phyloP scores from a whole-genome alignment of 2,888 invertebrate genomes.

The Drosophila pseudotalamancana region DNA sequence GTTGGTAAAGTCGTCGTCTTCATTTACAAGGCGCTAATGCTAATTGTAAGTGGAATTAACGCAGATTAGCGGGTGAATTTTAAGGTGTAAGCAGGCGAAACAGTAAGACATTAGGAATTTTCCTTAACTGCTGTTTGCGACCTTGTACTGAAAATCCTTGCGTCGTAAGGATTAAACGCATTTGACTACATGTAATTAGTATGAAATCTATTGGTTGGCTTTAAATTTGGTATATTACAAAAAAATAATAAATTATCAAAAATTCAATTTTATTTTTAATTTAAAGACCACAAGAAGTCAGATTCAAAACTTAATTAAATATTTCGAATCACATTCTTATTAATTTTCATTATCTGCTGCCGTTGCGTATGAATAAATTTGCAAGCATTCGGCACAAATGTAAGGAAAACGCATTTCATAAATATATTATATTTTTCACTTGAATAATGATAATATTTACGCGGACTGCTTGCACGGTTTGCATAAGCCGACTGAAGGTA shows the following conservation, averaged over 20 bases:
- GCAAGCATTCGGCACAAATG: conserved; percentile 20
- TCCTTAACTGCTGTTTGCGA: conserved; percentile 46
- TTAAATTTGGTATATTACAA: too few species aligned
- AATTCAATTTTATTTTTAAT: conserved; percentile 64
- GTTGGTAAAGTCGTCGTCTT: conserved; percentile 26
- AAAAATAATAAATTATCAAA: too few species aligned
- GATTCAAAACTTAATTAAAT: conserved; percentile 63
- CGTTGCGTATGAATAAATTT: conserved; percentile 65
- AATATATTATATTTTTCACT: conserved; percentile 62
- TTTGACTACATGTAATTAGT: conserved; percentile 23
- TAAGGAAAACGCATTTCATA: conserved; percentile 46
- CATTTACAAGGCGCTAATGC: conserved; percentile 72
- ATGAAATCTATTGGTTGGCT: neutral
- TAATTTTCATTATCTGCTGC: conserved; percentile 63
- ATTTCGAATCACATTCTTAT: conserved; percentile 60
- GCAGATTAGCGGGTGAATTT: conserved; percentile 65
- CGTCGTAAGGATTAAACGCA: conserved; percentile 30
- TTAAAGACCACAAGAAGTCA: conserved; percentile 39
- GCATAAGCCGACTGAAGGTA: conserved; percentile 45
- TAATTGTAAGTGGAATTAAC: conserved; percentile 78
- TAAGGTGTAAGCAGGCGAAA: conserved; percentile 21
- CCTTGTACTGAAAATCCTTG: conserved; percentile 54
- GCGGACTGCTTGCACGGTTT: conserved; percentile 44
- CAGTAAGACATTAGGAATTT: conserved; percentile 45
- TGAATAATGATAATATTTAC: conserved; percentile 72